Base-by-base conservation (phyloP, 1,140 invertebrate species). In the Lucilia sericata region DNA sequence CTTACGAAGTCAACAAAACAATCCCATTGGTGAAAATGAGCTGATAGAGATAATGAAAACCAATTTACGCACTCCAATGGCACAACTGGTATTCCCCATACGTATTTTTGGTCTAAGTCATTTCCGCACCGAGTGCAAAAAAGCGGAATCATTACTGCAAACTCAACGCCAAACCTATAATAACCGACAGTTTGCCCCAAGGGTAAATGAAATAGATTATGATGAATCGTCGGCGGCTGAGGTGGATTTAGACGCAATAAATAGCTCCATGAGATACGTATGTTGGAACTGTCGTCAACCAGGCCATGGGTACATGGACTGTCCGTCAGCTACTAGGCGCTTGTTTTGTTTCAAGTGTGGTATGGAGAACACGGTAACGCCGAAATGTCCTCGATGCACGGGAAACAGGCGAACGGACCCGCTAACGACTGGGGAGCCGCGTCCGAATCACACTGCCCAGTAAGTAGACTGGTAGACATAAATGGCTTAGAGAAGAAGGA, bases 21-120 rank as follows among this genome's bases (percentile, higher is more conserved):
- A n/a, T 12, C 76, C 76, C 0, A 21, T 36, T 12, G 2, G 7
- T 10, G 76, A 80, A 14, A 47, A 49, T 2, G 76, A 80, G 9
- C 13, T 80, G 9, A 42, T 80, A 1, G 76, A 80, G 14, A 80
- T 80, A 10, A 80, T 80, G 76, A 49, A 49, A 80, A 36, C 21
- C n/a, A 80, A 80, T 21, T n/a, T 80, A 3, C 47, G 47, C 2
- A 17, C 76, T 10, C 19, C 76, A 5, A n/a, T 80, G 9, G 42
- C 76, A 7, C 47, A 80, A 10, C 19, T 51, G n/a, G 13, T 80
- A 2, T 80, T 80, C 19, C 34, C 76, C 10, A 49, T 30, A 3
- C 9, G 47, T 1, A 25, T 80, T 2, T 9, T 12, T 12, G 17
- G 25, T 10, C 10, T 80, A 13, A 19, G 42, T 12, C 12, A 80